phyloP scores from a whole-genome alignment of 2,888 invertebrate species.

The Rosalia funebris region DNA sequence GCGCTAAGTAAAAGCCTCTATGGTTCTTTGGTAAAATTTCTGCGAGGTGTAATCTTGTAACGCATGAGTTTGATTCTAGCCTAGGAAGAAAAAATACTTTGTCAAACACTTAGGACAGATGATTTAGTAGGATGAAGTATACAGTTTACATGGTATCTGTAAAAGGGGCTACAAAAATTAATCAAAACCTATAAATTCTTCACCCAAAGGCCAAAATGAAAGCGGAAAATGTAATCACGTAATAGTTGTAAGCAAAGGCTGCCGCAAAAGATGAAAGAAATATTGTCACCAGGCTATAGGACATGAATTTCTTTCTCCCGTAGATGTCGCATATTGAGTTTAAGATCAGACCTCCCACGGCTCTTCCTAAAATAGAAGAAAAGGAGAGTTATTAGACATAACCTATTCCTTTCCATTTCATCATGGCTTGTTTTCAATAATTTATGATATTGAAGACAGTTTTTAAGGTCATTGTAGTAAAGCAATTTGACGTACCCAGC shows the following conservation, averaged over 20 bases:
- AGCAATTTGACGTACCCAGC: conserved; percentile 40
- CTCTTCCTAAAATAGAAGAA: conserved; percentile 55
- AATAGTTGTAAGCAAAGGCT: conserved; percentile 60
- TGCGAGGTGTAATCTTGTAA: conserved; percentile 60
- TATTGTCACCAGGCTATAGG: conserved; percentile 57
- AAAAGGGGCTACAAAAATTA: conserved; percentile 10
- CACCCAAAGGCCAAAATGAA: conserved; percentile 64
- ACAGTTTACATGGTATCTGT: too few species aligned
- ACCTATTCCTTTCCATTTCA: too few species aligned
- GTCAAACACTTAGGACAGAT: too few species aligned
- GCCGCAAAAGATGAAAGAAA: conserved; percentile 59
- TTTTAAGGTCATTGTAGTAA: background rate
- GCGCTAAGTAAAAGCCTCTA: conserved; percentile 59
- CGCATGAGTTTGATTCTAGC: conserved; percentile 57
- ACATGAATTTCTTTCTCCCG: conserved; percentile 60
- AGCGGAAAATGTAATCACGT: conserved; percentile 57
- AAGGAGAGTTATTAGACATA: background rate
- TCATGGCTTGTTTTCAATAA: too few species aligned
- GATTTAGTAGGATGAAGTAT: too few species aligned
- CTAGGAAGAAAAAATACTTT: conserved; percentile 56
- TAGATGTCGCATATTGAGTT: conserved; percentile 59
- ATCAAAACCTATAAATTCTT: conserved; percentile 38
- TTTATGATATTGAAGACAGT: too few species aligned
- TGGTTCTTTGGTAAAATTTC: conserved; percentile 61
- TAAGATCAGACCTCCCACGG: conserved; percentile 57